Evolutionary conservation across 1,140 invertebrate species (phyloP).

Genomic region (Venturia canescens): DNA sequence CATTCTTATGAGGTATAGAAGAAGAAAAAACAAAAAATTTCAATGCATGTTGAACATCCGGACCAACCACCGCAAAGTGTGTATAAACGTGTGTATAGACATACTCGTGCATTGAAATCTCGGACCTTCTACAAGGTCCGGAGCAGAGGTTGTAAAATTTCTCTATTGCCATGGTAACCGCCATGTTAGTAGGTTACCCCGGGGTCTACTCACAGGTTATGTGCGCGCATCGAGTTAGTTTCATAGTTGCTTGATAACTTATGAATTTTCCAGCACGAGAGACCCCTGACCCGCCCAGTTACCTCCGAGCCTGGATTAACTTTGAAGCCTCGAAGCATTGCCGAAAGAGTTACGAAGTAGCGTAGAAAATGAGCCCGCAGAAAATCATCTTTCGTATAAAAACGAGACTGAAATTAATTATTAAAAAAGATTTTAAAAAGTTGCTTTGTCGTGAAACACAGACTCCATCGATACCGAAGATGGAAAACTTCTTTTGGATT

Average conservation of each 20-base stretch:
- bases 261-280: conserved; percentile 26
- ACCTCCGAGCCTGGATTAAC: not conserved
- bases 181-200: conserved; percentile 40
- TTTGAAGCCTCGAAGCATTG: not conserved
- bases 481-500: not conserved
- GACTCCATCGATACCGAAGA: no score
- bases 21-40: no score
- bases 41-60: not conserved
- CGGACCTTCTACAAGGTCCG: not conserved
- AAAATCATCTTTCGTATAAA: not conserved
- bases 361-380: not conserved
- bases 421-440: not conserved
- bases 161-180: conserved; percentile 47
- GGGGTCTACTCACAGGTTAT: conserved; percentile 29
- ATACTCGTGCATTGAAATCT: not conserved
- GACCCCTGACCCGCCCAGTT: not conserved
- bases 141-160: conserved; percentile 14
- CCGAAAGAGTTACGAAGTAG: conserved; percentile 6
- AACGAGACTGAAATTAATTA: not conserved
- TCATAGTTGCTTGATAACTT: conserved; percentile 35
- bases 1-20: not conserved
- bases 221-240: not conserved
- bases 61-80: not conserved
- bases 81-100: not conserved
- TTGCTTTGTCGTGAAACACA: no score